A percentile compares a stretch with the other conserved stretches of the same genome.
Conservation (phyloP, 2,888 invertebrate genomes). For the Drosophila helvetica region DNA sequence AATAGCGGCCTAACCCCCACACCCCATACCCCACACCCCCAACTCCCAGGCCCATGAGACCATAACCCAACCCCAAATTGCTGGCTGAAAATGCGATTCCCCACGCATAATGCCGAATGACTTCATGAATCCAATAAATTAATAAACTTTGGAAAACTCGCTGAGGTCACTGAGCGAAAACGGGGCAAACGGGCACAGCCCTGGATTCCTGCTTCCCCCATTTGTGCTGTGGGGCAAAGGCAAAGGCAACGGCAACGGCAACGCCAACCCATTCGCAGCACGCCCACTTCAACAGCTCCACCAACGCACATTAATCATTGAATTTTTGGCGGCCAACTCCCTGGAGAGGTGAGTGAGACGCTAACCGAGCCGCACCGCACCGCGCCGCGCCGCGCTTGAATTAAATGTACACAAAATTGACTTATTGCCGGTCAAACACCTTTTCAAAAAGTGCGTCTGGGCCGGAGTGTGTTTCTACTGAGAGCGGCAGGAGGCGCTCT, state of each 20-base stretch:
- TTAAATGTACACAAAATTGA: constrained; percentile 79
- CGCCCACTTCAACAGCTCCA: constrained; percentile 69
- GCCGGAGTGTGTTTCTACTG: constrained; percentile 44
- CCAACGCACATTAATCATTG: constrained; percentile 76
- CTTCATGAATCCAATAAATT: constrained; percentile 80
- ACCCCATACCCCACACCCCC: too few species aligned
- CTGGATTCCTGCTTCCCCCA: constrained; percentile 12
- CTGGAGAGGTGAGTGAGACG: constrained; percentile 52
- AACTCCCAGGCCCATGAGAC: background rate
- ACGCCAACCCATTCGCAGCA: constrained; percentile 68
- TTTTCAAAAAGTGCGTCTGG: constrained; percentile 61
- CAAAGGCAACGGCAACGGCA: constrained; percentile 45
- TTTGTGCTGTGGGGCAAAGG: background rate
- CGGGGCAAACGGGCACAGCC: constrained; percentile 21
- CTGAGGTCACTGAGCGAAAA: constrained; percentile 73
- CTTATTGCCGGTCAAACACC: constrained; percentile 81
- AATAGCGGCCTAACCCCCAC: constrained; percentile 26
- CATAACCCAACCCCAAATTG: constrained; percentile 33
- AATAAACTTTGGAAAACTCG: constrained; percentile 78
- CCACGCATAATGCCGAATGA: constrained; percentile 76
- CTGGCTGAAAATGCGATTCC: constrained; percentile 52
- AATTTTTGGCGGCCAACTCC: constrained; percentile 78
- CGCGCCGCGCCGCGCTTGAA: constrained; percentile 55
- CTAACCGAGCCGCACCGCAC: constrained; percentile 7
- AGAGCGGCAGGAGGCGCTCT: constrained; percentile 39